Conservation (phyloP, 2,888 invertebrate species). For the Agonopterix arenella region DNA sequence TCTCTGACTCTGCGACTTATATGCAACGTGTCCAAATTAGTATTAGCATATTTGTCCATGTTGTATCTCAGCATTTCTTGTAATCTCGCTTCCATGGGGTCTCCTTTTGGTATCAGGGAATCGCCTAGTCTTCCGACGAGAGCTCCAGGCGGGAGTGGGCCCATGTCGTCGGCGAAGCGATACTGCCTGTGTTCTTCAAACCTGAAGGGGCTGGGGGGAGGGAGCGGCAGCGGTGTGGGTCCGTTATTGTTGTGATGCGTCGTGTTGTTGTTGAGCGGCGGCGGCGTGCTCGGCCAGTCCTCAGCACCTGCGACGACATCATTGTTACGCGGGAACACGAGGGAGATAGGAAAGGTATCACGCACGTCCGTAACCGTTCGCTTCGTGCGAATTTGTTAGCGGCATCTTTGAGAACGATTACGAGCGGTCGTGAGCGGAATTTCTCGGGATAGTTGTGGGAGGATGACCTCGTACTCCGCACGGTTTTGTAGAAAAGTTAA, state of each 20-base stretch:
- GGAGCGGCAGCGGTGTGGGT: constrained; percentile 63
- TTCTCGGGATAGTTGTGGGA: constrained; percentile 48
- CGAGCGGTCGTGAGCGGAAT: constrained; percentile 62
- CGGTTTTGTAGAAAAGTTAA: constrained; percentile 39
- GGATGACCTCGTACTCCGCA: constrained; percentile 57
- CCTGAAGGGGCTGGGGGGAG: constrained; percentile 81
- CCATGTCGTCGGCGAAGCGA: constrained; percentile 90
- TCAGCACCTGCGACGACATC: constrained; percentile 71
- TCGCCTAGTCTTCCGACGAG: constrained; percentile 92
- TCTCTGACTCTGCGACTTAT: constrained; percentile 96
- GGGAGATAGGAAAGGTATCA: constrained; percentile 33
- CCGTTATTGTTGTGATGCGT: constrained; percentile 76
- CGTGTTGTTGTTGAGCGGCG: constrained; percentile 75
- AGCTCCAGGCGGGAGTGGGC: constrained; percentile 84
- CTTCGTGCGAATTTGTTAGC: constrained; percentile 41
- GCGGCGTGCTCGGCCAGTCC: constrained; percentile 69
- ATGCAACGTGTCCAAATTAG: constrained; percentile 95
- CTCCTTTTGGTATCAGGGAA: constrained; percentile 93
- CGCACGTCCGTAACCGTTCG: constrained; percentile 51
- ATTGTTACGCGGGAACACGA: constrained; percentile 84
- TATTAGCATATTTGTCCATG: constrained; percentile 96
- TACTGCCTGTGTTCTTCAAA: constrained; percentile 90
- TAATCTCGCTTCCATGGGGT: constrained; percentile 94
- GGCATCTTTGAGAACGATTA: constrained; percentile 48
- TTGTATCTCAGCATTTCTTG: constrained; percentile 96